phyloP scores from a whole-genome alignment of 2,888 invertebrate species.

The Limnephilus marmoratus region DNA sequence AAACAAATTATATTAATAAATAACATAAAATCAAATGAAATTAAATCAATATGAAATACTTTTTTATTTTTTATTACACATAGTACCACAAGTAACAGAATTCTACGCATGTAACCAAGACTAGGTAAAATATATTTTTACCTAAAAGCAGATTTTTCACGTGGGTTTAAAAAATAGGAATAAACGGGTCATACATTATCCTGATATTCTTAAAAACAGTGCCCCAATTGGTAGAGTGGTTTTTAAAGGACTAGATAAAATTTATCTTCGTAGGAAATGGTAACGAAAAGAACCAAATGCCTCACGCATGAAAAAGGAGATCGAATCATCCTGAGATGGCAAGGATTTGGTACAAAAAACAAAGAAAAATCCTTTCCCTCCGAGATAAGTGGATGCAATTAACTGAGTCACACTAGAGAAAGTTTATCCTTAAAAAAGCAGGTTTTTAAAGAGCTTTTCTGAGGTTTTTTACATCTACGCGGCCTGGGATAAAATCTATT shows the following conservation, averaged over 20 bases:
- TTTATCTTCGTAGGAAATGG: not conserved
- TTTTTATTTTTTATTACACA: no score
- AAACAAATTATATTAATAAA: no score
- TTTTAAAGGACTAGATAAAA: slow-evolving; percentile 4
- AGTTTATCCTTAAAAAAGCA: slow-evolving; percentile 17
- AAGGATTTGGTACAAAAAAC: slow-evolving; percentile 6
- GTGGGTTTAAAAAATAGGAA: not conserved
- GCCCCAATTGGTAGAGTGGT: not conserved
- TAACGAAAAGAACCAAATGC: not conserved
- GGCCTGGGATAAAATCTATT: slow-evolving; percentile 21
- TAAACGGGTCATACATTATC: not conserved
- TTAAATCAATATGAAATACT: no score
- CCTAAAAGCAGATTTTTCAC: not conserved
- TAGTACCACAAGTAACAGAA: not conserved
- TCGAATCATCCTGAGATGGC: slow-evolving; percentile 13
- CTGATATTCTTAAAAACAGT: not conserved
- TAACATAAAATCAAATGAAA: no score
- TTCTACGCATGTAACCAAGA: not conserved
- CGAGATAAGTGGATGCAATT: slow-evolving; percentile 32
- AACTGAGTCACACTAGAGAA: not conserved
- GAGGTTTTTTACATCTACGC: slow-evolving; percentile 8
- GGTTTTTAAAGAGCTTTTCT: slow-evolving; percentile 12
- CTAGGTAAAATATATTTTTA: not conserved
- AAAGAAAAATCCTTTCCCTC: not conserved
- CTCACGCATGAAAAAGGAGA: slow-evolving; percentile 14